Conservation (phyloP, 2,888 invertebrate genomes). For the Esperia sulphurella region DNA sequence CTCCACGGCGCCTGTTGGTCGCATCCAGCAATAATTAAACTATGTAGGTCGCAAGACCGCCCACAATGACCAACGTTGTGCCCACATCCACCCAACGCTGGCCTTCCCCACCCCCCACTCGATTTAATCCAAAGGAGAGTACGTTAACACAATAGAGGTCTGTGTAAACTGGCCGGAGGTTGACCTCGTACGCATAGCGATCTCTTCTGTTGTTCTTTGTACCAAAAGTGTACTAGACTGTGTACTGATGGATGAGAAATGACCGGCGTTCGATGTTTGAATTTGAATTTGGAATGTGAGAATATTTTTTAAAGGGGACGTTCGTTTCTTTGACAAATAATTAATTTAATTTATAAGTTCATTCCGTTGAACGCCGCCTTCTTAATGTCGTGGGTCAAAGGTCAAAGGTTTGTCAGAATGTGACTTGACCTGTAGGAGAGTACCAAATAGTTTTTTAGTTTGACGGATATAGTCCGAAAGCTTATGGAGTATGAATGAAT, state of each 20-base stretch:
- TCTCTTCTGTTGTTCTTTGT: slow-evolving; percentile 65
- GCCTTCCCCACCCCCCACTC: slow-evolving; percentile 42
- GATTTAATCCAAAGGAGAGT: slow-evolving; percentile 9
- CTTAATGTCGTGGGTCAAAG: too few relatives aligned
- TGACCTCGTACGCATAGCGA: slow-evolving; percentile 11
- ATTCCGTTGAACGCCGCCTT: too few relatives aligned
- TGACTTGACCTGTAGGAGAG: too few relatives aligned
- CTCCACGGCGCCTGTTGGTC: slow-evolving; percentile 65
- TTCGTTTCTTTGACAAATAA: not conserved
- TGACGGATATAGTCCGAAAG: too few relatives aligned
- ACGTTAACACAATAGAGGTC: slow-evolving; percentile 30
- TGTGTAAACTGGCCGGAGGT: slow-evolving; percentile 2
- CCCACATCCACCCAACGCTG: slow-evolving; percentile 28
- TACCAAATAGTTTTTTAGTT: too few relatives aligned
- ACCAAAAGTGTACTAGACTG: slow-evolving; percentile 54
- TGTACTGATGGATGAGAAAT: slow-evolving; percentile 24
- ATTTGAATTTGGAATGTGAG: slow-evolving; percentile 18
- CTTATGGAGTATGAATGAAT: too few relatives aligned
- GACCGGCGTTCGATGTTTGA: slow-evolving; percentile 17
- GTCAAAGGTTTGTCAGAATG: too few relatives aligned
- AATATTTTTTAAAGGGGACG: too few relatives aligned
- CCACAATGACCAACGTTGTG: slow-evolving; percentile 61
- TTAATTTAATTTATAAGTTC: too few relatives aligned
- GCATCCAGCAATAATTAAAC: slow-evolving; percentile 72
- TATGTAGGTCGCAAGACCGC: slow-evolving; percentile 70